These are phyloP conservation scores for Stenopsyche tienmushanensis DNA, from an alignment of 1,140 invertebrate species.

Conservation along the genomic window DNA sequence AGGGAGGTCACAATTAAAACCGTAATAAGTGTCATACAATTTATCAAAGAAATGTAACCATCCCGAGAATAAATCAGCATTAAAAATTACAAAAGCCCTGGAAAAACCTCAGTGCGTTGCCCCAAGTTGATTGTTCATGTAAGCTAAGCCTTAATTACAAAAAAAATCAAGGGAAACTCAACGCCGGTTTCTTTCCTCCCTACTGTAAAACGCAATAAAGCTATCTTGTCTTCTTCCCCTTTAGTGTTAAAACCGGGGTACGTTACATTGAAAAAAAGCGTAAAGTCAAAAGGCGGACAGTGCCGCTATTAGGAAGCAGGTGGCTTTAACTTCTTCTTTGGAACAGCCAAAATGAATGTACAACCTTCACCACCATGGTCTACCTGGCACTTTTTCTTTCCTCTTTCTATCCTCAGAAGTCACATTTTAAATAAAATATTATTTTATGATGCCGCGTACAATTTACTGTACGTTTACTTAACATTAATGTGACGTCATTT, in stretches of 20 bases:
- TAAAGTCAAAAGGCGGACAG: slow-evolving; percentile 7
- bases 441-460: too few relatives aligned
- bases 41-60: background rate
- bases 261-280: slow-evolving; percentile 2
- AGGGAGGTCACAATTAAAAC: too few relatives aligned
- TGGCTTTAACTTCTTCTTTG: slow-evolving; percentile 18
- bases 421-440: too few relatives aligned
- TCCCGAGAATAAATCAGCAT: slow-evolving; percentile 11
- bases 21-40: too few relatives aligned
- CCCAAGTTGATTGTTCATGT: slow-evolving; percentile 6
- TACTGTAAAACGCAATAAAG: slow-evolving; percentile 12
- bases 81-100: slow-evolving; percentile 5
- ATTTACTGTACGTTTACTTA: too few relatives aligned
- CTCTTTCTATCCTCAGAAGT: too few relatives aligned
- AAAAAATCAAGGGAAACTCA: background rate
- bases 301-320: slow-evolving; percentile 20
- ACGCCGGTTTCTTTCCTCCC: background rate
- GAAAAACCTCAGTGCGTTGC: background rate
- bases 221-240: background rate
- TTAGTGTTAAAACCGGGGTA: too few relatives aligned
- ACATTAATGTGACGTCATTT: too few relatives aligned
- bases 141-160: slow-evolving; percentile 14
- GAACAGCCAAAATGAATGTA: slow-evolving; percentile 12
- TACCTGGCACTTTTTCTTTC: background rate
- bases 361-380: background rate